Evolutionary conservation across 2,113 vertebrate species (phyloP).

Genomic region (Neofelis nebulosa): DNA sequence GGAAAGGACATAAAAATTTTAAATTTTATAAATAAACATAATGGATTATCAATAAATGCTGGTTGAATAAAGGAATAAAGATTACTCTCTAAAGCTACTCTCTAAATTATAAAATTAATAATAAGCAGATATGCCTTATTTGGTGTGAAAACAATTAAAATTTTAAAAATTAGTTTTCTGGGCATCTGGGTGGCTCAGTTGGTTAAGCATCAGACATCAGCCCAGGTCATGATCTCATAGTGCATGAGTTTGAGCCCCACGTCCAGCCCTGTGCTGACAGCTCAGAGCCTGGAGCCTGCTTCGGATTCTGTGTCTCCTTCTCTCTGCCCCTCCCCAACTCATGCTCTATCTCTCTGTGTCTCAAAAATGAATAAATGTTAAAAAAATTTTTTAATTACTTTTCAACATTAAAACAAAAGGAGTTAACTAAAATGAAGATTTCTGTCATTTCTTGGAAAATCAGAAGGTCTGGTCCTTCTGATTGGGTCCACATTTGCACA

Average conservation of each 20-base stretch:
- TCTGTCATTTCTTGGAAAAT: background rate
- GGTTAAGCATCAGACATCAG: background rate
- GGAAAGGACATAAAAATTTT: background rate
- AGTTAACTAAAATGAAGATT: conserved; percentile 11
- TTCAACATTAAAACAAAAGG: background rate
- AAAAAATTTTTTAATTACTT: background rate
- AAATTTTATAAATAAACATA: conserved; percentile 1
- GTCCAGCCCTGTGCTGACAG: background rate
- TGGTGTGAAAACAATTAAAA: background rate
- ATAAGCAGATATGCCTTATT: background rate
- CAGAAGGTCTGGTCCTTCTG: background rate
- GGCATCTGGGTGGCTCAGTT: background rate
- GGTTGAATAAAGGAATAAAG: background rate
- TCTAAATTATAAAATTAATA: conserved; percentile 9
- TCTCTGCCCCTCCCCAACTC: background rate
- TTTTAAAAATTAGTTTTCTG: background rate
- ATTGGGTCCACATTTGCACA: background rate
- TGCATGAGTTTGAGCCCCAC: background rate
- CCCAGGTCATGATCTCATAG: background rate
- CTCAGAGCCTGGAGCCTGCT: background rate
- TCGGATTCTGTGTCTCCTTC: background rate
- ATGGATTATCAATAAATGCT: background rate
- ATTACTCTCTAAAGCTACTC: background rate
- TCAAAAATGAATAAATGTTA: no score
- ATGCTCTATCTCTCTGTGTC: background rate